Evolutionary conservation across 2,797 vertebrate genomes (phyloP).

Genomic region (Sciurus vulgaris): DNA sequence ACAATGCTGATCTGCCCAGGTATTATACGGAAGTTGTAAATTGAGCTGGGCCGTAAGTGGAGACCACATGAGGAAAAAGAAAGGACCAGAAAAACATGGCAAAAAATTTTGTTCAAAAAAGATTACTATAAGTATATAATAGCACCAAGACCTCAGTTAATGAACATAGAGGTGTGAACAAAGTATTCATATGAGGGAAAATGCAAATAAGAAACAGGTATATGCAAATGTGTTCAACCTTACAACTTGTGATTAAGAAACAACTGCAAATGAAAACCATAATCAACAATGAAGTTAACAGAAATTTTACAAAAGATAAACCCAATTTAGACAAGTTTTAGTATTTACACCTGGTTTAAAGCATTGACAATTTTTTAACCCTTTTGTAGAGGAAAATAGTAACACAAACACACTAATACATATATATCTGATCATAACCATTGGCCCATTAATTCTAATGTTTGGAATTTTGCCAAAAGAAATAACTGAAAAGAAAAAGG

Average conservation of each 20-base stretch:
- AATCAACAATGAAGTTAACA: not conserved
- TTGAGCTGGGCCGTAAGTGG: not conserved
- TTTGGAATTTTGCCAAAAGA: conserved; percentile 56
- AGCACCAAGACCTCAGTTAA: conserved; percentile 4
- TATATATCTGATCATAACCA: not conserved
- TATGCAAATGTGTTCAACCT: not conserved
- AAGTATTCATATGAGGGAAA: conserved; percentile 8
- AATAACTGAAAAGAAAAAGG: conserved; percentile 49
- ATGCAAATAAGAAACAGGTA: conserved; percentile 16
- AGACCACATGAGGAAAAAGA: not conserved
- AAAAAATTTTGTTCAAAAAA: conserved; percentile 12
- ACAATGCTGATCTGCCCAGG: not conserved
- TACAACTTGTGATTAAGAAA: conserved; percentile 25
- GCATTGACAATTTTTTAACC: not conserved
- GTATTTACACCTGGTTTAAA: not conserved
- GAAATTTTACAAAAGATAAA: conserved; percentile 31
- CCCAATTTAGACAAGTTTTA: not conserved
- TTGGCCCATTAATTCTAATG: conserved; percentile 33
- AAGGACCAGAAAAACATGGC: not conserved
- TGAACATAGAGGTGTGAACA: not conserved
- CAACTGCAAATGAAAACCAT: not conserved
- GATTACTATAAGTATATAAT: not conserved
- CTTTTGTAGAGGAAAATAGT: not conserved
- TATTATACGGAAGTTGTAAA: not conserved
- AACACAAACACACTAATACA: not conserved